These are phyloP conservation scores for Lepisosteus osseus DNA, from an alignment of 2,113 vertebrate species.

Conservation along the genomic window DNA sequence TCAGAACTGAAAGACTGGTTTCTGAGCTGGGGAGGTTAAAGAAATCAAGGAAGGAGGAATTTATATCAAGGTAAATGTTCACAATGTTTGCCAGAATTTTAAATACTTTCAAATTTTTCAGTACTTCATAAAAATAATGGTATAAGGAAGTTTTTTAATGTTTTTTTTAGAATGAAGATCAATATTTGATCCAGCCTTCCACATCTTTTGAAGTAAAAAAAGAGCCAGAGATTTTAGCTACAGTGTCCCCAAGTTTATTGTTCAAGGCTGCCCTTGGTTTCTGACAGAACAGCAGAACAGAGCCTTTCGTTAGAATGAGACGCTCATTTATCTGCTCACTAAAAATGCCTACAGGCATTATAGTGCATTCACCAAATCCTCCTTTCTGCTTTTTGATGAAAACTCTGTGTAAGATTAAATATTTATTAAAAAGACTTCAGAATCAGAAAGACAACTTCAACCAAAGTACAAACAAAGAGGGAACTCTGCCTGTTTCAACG, in stretches of 20 bases:
- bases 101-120: too few species aligned
- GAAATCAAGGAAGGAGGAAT: too few species aligned
- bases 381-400: constrained; percentile 13
- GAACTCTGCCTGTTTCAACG: constrained; percentile 15
- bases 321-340: constrained; percentile 44
- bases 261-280: constrained; percentile 23
- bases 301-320: constrained; percentile 50
- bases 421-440: constrained; percentile 59
- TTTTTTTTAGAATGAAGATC: too few species aligned
- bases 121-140: too few species aligned
- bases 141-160: too few species aligned
- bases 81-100: too few species aligned
- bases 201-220: too few species aligned
- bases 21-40: too few species aligned
- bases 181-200: too few species aligned
- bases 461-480: constrained; percentile 26
- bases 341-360: constrained; percentile 46
- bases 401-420: constrained; percentile 59
- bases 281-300: constrained; percentile 35
- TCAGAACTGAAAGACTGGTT: too few species aligned
- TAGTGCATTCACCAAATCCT: constrained; percentile 21
- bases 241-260: constrained; percentile 17
- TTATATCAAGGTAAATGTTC: too few species aligned
- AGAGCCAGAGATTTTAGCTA: background rate
- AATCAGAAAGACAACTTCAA: constrained; percentile 48